Base-by-base conservation (phyloP, 2,113 vertebrate genomes). In the Callithrix jacchus region DNA sequence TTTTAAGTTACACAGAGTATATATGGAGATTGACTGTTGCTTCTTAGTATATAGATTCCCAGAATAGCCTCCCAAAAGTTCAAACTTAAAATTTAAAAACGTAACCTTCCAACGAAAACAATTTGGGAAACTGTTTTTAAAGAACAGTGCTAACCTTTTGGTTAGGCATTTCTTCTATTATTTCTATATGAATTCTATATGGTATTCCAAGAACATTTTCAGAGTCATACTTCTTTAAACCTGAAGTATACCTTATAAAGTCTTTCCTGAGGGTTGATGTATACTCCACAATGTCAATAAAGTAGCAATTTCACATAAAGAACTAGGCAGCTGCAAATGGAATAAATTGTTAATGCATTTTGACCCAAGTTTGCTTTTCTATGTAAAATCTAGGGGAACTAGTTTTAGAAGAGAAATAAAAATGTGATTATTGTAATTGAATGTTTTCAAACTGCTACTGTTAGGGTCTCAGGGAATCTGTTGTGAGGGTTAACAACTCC, bases 401-500 rank as follows among this genome's bases (percentile, higher is more conserved):
- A 27, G 0, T 87, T 95, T 94, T 95, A 80, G 90, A 61, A 96
- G 94, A 97, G 76, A 97, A 80, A 14, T 0, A 2, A 92, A 97
- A 96, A 87, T 58, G 42, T 84, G 4, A 74, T 93, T 73, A 40
- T 96, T 1, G 88, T 97, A 27, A 0, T 54, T 88, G 77, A 92
- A 0, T 58, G 71, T 21, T 95, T 93, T 70, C 96, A 70, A 98
- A 97, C 96, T 94, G 61, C 87, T 97, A 87, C 96, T 96, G 79
- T 94, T 95, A 93, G 97, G 97, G 96, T 98, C 97, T 98, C 91
- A 1, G 23, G 52, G 92, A 95, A 98, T 98, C 96, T 96, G 95
- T 93, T 95, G 96, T 98, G 94, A 98, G 97, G 97, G 98, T 98
- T 98, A 98, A 98, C 98, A 97, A 98, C 84, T 97, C 97, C 94